A percentile compares a stretch with the other conserved stretches of the same genome.
Conservation (phyloP, 2,113 vertebrate species). For the Lagopus muta region DNA sequence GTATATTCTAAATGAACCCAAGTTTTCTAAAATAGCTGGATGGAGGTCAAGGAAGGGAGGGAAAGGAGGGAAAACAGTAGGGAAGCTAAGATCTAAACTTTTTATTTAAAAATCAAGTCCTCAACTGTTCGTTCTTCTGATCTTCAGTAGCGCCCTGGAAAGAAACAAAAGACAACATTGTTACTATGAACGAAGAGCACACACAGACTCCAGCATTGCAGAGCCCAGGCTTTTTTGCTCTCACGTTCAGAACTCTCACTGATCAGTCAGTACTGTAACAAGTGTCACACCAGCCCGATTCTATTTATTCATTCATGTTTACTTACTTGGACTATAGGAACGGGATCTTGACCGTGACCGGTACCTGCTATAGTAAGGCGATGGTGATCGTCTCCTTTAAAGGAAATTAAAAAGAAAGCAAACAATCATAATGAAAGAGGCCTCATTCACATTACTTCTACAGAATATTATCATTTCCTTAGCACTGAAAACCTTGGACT, state of each 20-base stretch:
- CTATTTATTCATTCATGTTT: not conserved
- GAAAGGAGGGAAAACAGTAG: slow-evolving; percentile 32
- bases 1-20: slow-evolving; percentile 71
- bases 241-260: not conserved
- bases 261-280: not conserved
- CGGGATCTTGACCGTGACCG: slow-evolving; percentile 91
- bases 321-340: slow-evolving; percentile 94
- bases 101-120: slow-evolving; percentile 67
- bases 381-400: slow-evolving; percentile 89
- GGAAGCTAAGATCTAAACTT: slow-evolving; percentile 62
- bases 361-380: slow-evolving; percentile 92
- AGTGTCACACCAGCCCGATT: not conserved
- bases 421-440: slow-evolving; percentile 43
- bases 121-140: slow-evolving; percentile 52
- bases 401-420: slow-evolving; percentile 50
- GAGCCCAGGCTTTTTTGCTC: not conserved
- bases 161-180: not conserved
- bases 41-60: not conserved
- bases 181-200: not conserved
- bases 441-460: slow-evolving; percentile 48
- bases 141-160: slow-evolving; percentile 84
- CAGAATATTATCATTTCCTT: slow-evolving; percentile 44
- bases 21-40: slow-evolving; percentile 23
- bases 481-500: slow-evolving; percentile 30
- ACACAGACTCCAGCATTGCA: not conserved